phyloP scores from a whole-genome alignment of 1,140 invertebrate species.

The Drosophila melanogaster region DNA sequence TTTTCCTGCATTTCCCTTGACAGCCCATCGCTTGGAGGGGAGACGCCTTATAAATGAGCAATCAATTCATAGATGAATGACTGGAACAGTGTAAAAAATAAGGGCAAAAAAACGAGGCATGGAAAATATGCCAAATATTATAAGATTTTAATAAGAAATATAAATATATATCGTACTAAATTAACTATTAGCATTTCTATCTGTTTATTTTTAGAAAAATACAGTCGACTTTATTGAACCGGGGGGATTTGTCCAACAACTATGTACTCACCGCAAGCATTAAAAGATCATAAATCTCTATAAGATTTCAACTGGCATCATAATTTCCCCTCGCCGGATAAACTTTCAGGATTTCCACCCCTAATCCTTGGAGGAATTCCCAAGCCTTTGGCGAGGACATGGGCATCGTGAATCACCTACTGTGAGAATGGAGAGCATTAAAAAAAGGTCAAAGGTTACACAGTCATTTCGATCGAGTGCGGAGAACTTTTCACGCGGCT shows the following conservation, averaged over 20 bases:
- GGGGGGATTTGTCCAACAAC: background rate
- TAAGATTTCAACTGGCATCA: slow-evolving; percentile 17
- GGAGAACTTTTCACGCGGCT: slow-evolving; percentile 74
- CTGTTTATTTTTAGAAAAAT: background rate
- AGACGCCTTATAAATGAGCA: slow-evolving; percentile 55
- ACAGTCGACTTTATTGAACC: background rate
- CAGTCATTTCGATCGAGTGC: slow-evolving; percentile 42
- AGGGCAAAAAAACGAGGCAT: slow-evolving; percentile 32
- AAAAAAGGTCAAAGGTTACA: slow-evolving; percentile 46
- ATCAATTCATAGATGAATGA: slow-evolving; percentile 50
- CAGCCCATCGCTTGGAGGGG: slow-evolving; percentile 11
- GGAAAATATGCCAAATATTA: background rate
- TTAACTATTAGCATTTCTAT: background rate
- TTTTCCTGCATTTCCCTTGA: slow-evolving; percentile 28
- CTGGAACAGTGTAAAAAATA: slow-evolving; percentile 52
- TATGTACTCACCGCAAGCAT: slow-evolving; percentile 16
- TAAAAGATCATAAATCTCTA: slow-evolving; percentile 40
- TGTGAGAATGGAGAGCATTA: slow-evolving; percentile 38
- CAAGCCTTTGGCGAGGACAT: slow-evolving; percentile 31
- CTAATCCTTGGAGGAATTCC: slow-evolving; percentile 20
- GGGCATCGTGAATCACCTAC: background rate
- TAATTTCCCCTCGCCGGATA: slow-evolving; percentile 8
- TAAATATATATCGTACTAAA: too few species aligned
- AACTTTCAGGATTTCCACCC: slow-evolving; percentile 30
- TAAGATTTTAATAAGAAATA: too few species aligned